Evolutionary conservation across 2,888 invertebrate species (phyloP).

Genomic region (Drosophila setosimentum): DNA sequence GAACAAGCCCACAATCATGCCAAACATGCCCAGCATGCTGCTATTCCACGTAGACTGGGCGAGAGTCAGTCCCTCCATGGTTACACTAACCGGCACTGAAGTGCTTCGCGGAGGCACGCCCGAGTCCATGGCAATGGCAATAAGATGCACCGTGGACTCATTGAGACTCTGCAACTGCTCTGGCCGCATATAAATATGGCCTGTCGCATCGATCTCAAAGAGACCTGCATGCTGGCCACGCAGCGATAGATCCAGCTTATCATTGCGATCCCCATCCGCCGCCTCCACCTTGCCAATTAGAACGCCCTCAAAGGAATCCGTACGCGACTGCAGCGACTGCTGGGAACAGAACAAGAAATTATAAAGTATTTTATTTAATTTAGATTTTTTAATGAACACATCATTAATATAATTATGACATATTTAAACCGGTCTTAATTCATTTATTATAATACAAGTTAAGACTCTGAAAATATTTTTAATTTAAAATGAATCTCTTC

Average conservation of each 20-base stretch:
- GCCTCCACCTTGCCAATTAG: slow-evolving; percentile 90
- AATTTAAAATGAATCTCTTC: background rate
- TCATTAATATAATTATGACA: too few relatives aligned
- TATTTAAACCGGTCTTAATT: too few relatives aligned
- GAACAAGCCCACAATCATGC: slow-evolving; percentile 90
- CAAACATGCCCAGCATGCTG: slow-evolving; percentile 87
- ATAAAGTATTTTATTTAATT: background rate
- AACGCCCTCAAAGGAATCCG: slow-evolving; percentile 83
- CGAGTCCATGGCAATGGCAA: slow-evolving; percentile 93
- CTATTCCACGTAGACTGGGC: slow-evolving; percentile 86
- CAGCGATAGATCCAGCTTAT: slow-evolving; percentile 90
- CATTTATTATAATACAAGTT: too few relatives aligned
- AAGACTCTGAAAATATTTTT: background rate
- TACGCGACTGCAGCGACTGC: slow-evolving; percentile 78
- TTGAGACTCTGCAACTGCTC: slow-evolving; percentile 85
- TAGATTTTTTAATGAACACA: too few relatives aligned
- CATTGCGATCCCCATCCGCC: slow-evolving; percentile 94
- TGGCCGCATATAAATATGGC: slow-evolving; percentile 88
- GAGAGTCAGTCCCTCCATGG: slow-evolving; percentile 86
- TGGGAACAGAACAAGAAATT: slow-evolving; percentile 55
- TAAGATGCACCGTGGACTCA: slow-evolving; percentile 89
- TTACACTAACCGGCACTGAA: slow-evolving; percentile 89
- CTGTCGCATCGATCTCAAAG: slow-evolving; percentile 83
- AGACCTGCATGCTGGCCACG: slow-evolving; percentile 89
- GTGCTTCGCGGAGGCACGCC: slow-evolving; percentile 93